Conservation (phyloP, 1,140 invertebrate species). For the Drosophila repleta region DNA sequence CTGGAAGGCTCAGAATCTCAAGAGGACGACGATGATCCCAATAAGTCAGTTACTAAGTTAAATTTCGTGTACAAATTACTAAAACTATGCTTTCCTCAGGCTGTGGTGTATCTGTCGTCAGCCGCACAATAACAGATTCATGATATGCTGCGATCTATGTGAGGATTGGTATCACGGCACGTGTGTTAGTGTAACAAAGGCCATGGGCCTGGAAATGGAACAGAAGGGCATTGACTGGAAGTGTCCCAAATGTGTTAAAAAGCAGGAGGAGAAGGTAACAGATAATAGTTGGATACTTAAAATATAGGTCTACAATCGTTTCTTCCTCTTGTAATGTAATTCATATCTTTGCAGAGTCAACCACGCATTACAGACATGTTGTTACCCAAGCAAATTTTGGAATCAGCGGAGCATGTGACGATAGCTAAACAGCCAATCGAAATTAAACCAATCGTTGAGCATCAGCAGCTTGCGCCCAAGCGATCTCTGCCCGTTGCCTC, state of each 20-base stretch:
- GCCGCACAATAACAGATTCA: slow-evolving; percentile 97
- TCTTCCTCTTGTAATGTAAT: too few species aligned
- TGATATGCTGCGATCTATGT: slow-evolving; percentile 98
- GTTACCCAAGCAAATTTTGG: slow-evolving; percentile 15
- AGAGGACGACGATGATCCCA: slow-evolving; percentile 96
- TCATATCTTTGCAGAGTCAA: slow-evolving; percentile 50
- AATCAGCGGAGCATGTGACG: slow-evolving; percentile 10
- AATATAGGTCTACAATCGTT: too few species aligned
- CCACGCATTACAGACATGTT: slow-evolving; percentile 77
- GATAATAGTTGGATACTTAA: neutral
- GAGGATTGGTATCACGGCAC: slow-evolving; percentile 99
- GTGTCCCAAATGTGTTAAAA: slow-evolving; percentile 92
- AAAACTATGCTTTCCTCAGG: slow-evolving; percentile 83
- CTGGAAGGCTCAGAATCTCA: slow-evolving; percentile 88
- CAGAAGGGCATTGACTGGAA: slow-evolving; percentile 94
- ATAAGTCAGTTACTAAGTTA: slow-evolving; percentile 82
- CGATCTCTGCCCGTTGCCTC: slow-evolving; percentile 9
- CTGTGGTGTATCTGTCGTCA: slow-evolving; percentile 98
- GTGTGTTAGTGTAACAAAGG: slow-evolving; percentile 96
- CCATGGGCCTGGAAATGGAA: slow-evolving; percentile 95
- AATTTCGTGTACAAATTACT: neutral
- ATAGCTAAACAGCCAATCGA: slow-evolving; percentile 38
- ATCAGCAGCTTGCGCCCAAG: slow-evolving; percentile 16
- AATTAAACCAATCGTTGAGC: slow-evolving; percentile 37
- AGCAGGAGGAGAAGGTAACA: slow-evolving; percentile 77